phyloP scores from a whole-genome alignment of 1,140 invertebrate species.

The Helicoverpa armigera region DNA sequence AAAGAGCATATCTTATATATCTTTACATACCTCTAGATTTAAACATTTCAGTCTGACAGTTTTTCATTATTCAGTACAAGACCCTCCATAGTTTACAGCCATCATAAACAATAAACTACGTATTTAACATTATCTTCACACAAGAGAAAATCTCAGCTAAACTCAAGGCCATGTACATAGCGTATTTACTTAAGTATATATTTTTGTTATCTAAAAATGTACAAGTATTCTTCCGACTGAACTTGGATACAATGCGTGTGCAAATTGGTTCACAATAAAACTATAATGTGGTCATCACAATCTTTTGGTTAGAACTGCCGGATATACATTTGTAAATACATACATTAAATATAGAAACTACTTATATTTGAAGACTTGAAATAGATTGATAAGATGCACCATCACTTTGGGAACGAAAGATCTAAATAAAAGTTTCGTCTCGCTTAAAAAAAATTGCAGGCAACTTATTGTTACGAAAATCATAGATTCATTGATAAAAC shows the following conservation, averaged over 20 bases:
- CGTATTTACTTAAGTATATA: neutral
- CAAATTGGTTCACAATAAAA: neutral
- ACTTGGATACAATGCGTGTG: neutral
- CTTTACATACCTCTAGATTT: too few relatives aligned
- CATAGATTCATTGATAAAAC: neutral
- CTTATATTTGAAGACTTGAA: too few relatives aligned
- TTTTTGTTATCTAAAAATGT: constrained; percentile 5
- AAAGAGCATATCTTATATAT: too few relatives aligned
- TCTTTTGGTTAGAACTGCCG: neutral
- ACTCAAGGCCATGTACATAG: neutral
- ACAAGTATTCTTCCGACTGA: neutral
- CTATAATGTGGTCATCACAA: neutral
- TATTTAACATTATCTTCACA: neutral
- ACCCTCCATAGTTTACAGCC: neutral
- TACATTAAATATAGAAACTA: neutral
- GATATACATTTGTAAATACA: neutral
- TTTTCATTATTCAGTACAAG: neutral
- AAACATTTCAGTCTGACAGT: too few relatives aligned
- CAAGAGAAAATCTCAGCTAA: neutral
- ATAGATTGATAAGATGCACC: too few relatives aligned
- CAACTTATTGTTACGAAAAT: neutral
- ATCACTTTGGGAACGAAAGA: too few relatives aligned
- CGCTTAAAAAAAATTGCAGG: too few relatives aligned
- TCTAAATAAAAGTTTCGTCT: too few relatives aligned
- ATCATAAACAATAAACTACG: constrained; percentile 8